Evolutionary conservation across 2,797 vertebrate species (phyloP).

Genomic region (Enoplosus armatus): DNA sequence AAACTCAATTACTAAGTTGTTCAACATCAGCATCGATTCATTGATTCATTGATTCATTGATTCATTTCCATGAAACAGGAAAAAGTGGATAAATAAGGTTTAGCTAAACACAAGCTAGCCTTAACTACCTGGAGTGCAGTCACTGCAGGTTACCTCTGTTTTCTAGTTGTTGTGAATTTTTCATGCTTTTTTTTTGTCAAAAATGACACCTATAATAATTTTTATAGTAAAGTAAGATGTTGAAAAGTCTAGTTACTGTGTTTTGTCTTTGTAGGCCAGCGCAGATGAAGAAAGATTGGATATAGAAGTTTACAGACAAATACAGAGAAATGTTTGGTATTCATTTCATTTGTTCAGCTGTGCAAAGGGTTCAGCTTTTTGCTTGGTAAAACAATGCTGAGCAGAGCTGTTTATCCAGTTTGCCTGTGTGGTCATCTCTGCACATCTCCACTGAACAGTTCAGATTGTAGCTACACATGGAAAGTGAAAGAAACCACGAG

Average conservation of each 20-base stretch:
- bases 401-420: conserved; percentile 60
- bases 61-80: not conserved
- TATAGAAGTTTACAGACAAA: conserved; percentile 52
- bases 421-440: conserved; percentile 42
- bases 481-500: conserved; percentile 20
- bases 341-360: conserved; percentile 71
- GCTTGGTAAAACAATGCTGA: conserved; percentile 55
- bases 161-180: not conserved
- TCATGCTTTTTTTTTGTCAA: not conserved
- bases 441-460: conserved; percentile 38
- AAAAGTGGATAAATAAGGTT: not conserved
- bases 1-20: not conserved
- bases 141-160: not conserved
- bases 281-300: conserved; percentile 44
- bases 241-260: conserved; percentile 28
- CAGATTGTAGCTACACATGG: conserved; percentile 31
- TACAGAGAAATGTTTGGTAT: conserved; percentile 58
- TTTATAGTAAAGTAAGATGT: conserved; percentile 20
- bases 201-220: not conserved
- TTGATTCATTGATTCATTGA: too few relatives aligned
- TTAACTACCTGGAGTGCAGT: not conserved
- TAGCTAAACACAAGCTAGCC: not conserved
- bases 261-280: conserved; percentile 30
- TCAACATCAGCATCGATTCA: not conserved
- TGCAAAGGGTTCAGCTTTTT: conserved; percentile 58